phyloP scores from a whole-genome alignment of 2,113 vertebrate genomes.

The Anguilla rostrata region DNA sequence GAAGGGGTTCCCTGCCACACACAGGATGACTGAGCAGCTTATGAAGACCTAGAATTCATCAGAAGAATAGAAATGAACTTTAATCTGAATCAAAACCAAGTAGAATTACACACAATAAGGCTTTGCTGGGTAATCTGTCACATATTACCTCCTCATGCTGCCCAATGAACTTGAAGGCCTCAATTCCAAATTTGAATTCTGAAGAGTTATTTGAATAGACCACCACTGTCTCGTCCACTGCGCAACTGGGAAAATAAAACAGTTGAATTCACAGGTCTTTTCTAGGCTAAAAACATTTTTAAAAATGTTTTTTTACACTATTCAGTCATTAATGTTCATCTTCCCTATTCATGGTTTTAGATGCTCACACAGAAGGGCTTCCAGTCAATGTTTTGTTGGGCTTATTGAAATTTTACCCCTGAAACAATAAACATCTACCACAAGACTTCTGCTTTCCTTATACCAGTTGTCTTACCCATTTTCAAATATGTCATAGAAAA shows the following conservation, averaged over 20 bases:
- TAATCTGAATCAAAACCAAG: neutral
- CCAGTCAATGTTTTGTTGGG: too few species aligned
- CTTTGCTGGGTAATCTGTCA: constrained; percentile 5
- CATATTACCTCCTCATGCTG: constrained; percentile 60
- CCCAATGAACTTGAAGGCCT: constrained; percentile 71
- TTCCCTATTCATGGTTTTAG: too few species aligned
- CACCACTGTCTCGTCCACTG: constrained; percentile 51
- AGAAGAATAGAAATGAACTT: neutral
- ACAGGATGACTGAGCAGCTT: constrained; percentile 59
- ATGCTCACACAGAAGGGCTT: too few species aligned
- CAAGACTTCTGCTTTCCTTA: neutral
- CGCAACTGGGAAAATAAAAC: constrained; percentile 51
- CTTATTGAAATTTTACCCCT: too few species aligned
- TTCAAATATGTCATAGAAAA: constrained; percentile 62
- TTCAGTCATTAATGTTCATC: too few species aligned
- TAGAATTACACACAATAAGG: neutral
- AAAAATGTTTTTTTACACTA: neutral
- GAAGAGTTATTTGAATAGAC: constrained; percentile 26
- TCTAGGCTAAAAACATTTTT: neutral
- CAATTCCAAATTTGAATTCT: constrained; percentile 58
- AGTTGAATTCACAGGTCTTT: constrained; percentile 1
- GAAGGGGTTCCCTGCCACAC: constrained; percentile 48
- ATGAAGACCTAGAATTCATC: constrained; percentile 42
- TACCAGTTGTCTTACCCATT: constrained; percentile 56
- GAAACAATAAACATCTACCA: too few species aligned